Percentiles rank a stretch among this genome's conserved stretches.
Evolutionary conservation across 2,113 vertebrate genomes (phyloP).

Genomic region (Notechis scutatus): DNA sequence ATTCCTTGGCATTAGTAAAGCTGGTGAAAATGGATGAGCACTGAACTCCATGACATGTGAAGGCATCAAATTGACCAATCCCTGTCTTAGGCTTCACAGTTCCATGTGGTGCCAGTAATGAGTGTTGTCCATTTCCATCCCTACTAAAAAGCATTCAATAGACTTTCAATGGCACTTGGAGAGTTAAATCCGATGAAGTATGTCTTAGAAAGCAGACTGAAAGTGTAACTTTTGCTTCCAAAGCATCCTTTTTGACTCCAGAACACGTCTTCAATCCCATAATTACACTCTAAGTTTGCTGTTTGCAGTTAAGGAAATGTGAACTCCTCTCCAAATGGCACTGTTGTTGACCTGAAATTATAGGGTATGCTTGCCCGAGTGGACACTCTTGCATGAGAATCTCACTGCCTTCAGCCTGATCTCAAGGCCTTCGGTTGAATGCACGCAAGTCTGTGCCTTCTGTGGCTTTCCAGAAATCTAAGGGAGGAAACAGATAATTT

Average conservation of each 20-base stretch:
- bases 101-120: neutral
- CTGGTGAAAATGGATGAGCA: neutral
- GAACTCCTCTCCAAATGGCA: slow-evolving; percentile 69
- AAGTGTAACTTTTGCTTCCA: slow-evolving; percentile 68
- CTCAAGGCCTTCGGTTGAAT: neutral
- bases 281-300: slow-evolving; percentile 71
- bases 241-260: slow-evolving; percentile 59
- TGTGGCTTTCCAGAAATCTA: neutral
- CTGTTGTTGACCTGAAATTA: slow-evolving; percentile 67
- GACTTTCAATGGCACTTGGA: neutral
- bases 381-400: slow-evolving; percentile 12
- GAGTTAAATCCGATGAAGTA: slow-evolving; percentile 46
- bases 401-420: neutral
- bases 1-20: neutral
- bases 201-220: slow-evolving; percentile 59
- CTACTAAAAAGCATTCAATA: neutral
- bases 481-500: neutral
- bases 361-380: slow-evolving; percentile 53
- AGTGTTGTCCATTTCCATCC: neutral
- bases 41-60: neutral
- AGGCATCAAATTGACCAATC: neutral
- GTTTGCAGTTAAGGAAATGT: slow-evolving; percentile 72
- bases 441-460: accelerated
- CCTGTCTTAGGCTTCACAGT: neutral
- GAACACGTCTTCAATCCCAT: slow-evolving; percentile 65